Percentiles rank a stretch among this genome's conserved stretches.
Conservation (phyloP, 2,797 vertebrate species). For the Erethizon dorsatum region DNA sequence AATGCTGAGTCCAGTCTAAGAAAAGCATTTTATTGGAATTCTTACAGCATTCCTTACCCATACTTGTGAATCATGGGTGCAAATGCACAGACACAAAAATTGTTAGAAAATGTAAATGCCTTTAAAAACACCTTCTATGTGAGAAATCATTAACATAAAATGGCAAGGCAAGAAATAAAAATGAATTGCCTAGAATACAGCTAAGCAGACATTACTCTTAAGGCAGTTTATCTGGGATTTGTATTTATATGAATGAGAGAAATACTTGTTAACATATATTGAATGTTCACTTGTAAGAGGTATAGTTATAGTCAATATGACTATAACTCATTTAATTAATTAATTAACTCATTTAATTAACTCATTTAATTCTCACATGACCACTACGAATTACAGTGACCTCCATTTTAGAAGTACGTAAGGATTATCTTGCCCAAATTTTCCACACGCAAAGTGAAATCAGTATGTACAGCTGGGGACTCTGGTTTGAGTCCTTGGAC, state of each 20-base stretch:
- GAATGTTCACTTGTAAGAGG: not conserved
- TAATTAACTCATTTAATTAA: not conserved
- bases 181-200: constrained; percentile 53
- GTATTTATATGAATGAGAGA: constrained; percentile 19
- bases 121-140: constrained; percentile 65
- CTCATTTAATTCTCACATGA: not conserved
- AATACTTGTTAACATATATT: constrained; percentile 2
- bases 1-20: constrained; percentile 71
- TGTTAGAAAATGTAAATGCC: constrained; percentile 70
- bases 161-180: constrained; percentile 70
- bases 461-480: not conserved
- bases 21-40: constrained; percentile 67
- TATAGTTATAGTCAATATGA: not conserved
- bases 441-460: not conserved
- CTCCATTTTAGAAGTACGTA: not conserved
- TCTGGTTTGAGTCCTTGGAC: not conserved
- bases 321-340: not conserved
- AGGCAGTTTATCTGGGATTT: not conserved
- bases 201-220: constrained; percentile 50
- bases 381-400: not conserved
- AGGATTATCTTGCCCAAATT: not conserved
- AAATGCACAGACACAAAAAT: constrained; percentile 62
- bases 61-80: constrained; percentile 37
- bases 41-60: constrained; percentile 57
- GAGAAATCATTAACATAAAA: constrained; percentile 74